Base-by-base conservation (phyloP, 2,888 invertebrate genomes). In the Trissolcus brochymenae region DNA sequence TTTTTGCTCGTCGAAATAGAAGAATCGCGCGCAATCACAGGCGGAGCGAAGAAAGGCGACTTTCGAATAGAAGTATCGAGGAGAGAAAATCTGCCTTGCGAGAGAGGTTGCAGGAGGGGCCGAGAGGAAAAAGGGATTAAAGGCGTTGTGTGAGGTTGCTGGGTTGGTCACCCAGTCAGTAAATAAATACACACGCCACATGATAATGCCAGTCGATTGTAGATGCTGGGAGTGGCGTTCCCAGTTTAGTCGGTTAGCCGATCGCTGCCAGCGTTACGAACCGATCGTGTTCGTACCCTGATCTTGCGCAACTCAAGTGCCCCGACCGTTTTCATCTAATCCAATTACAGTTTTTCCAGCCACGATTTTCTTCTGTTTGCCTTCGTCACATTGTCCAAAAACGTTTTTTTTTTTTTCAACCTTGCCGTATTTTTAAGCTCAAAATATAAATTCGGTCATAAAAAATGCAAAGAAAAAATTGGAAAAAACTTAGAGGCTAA, bases 191-290 rank as follows among this genome's bases (percentile, higher is more conserved):
- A 65, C 74, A 16, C 70, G 70, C 71, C 59, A 67, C 67, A 76
- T 71, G 76, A 71, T 71, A 74, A 71, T 71, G 72, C 75, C 50
- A 71, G 72, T 55, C 66, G 68, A 71, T 72, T 66, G 78, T 55
- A 65, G 75, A 78, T 75, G 78, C 67, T 78, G 78, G 78, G 75
- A 75, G 78, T 75, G 78, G 75, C 78, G 71, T 53, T 73, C 67
- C 73, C 49, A 67, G 73, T 73, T 77, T 77, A 77, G 73, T 77
- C 60, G 67, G 73, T 72, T 64, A 72, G 70, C 64, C 64, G 64
- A 73, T 65, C 62, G 76, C 72, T 76, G 76, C 70, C 61, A 71
- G 76, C 76, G 66, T 77, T 73, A 77, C 77, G 77, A 57, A 59
- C 17, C 57, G 41, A 56, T 59, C 64, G 68, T 49, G 70, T 65